A percentile compares a stretch with the other conserved stretches of the same genome.
Conservation (phyloP, 1,140 invertebrate genomes). For the Batillaria attramentaria region DNA sequence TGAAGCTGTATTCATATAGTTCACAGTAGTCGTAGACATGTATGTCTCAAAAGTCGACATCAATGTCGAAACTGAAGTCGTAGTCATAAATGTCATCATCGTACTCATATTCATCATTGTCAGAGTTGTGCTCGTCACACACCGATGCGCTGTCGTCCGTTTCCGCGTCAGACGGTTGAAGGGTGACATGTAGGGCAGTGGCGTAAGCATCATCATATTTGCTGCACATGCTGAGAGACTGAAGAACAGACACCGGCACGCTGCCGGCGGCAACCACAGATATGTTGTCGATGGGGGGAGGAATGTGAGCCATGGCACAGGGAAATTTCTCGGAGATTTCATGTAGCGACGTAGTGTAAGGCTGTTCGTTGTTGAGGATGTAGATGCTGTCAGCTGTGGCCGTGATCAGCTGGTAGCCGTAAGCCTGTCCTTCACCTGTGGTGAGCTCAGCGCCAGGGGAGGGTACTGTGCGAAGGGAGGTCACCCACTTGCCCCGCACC, state of each 20-base stretch:
- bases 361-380: constrained; percentile 64
- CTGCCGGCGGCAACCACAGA: constrained; percentile 62
- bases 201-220: constrained; percentile 67
- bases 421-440: constrained; percentile 50
- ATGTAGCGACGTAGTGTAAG: constrained; percentile 63
- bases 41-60: constrained; percentile 63
- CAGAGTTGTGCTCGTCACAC: constrained; percentile 61
- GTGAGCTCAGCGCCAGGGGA: constrained; percentile 36
- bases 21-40: constrained; percentile 69
- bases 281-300: constrained; percentile 67
- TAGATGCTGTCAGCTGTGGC: constrained; percentile 61
- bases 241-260: constrained; percentile 47
- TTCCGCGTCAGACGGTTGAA: constrained; percentile 61
- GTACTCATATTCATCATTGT: constrained; percentile 68
- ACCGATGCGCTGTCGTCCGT: constrained; percentile 64
- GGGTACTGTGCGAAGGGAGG: constrained; percentile 57
- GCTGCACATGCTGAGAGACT: constrained; percentile 51
- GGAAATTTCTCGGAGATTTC: constrained; percentile 63
- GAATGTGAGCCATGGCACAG: constrained; percentile 58
- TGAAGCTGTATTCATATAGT: constrained; percentile 67
- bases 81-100: constrained; percentile 70
- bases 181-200: constrained; percentile 58
- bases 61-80: constrained; percentile 60
- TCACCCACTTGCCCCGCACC: constrained; percentile 64
- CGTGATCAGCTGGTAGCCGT: constrained; percentile 61